Base-by-base conservation (phyloP, 1,140 invertebrate genomes). In the Drosophila punjabiensis region DNA sequence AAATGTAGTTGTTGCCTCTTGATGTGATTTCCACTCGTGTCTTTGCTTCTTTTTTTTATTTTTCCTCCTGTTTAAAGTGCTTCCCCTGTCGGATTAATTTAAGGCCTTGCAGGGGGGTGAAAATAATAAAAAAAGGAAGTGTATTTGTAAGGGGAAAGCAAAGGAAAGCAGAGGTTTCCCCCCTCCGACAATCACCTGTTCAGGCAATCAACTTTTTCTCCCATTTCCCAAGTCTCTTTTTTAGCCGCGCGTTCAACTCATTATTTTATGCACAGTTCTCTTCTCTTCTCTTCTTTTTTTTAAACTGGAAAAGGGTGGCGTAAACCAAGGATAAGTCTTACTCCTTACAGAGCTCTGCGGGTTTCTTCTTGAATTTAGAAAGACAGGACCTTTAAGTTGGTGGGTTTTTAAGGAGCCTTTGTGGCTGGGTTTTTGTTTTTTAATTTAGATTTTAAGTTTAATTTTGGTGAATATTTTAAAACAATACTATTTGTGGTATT, bases 1-100 rank as follows among this genome's bases (percentile, higher is more conserved):
- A 86, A 86, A 87, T 87, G 83, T 86, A 87, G 83, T 86, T 86
- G 83, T 87, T 67, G 62, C 66, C 82, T 65, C 82, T 82, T 73
- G 69, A 74, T 74, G 71, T 74, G 71, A 74, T 74, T 74, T 74
- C 56, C 53, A 6, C 33, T 70, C 41, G 37, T 78, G 74, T 69
- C 80, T 81, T 30, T 20, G 28, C 2, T 39, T 84, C n/a, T n/a
- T n/a, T n/a, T n/a, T n/a, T n/a, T n/a, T n/a, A n/a, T 43, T 16
- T 35, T 35, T 18, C 37, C 16, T 62, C 18, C 39, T 47, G 14
- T 52, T 74, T 74, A 74, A 74, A 74, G 71, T 74, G 71, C 71
- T 52, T 74, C 18, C 18, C 55, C 47, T 74, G 71, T 74, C 55
- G 58, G 71, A 62, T 74, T 74, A 74, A 74, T 74, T 62, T 62